Evolutionary conservation across 2,113 vertebrate species (phyloP).

Genomic region (Tamias sibiricus): DNA sequence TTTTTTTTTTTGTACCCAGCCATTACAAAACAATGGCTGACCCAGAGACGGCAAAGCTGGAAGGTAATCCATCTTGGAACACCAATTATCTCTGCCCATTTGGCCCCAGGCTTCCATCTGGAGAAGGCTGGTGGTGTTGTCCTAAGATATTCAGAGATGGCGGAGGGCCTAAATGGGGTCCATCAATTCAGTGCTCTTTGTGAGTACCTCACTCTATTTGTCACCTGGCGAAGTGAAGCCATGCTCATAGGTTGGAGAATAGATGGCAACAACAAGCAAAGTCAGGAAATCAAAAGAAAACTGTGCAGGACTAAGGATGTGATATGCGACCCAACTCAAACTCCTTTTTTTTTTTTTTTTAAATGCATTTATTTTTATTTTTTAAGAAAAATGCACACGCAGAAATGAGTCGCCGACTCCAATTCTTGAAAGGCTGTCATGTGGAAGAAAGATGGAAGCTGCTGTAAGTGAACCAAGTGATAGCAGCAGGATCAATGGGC

Average conservation of each 20-base stretch:
- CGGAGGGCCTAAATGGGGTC: rapidly evolving
- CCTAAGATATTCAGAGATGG: not conserved
- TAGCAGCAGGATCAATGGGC: not conserved
- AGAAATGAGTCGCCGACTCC: not conserved
- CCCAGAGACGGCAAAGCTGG: not conserved
- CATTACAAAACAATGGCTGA: not conserved
- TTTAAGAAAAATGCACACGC: no score
- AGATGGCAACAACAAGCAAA: not conserved
- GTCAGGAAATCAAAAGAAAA: not conserved
- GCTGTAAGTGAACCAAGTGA: not conserved
- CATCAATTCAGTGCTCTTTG: not conserved
- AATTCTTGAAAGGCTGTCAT: not conserved
- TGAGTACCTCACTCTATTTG: not conserved
- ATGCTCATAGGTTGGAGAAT: not conserved
- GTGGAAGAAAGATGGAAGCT: not conserved
- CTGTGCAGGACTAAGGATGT: not conserved
- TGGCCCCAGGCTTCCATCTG: not conserved
- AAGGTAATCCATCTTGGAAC: not conserved
- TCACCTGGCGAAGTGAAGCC: not conserved
- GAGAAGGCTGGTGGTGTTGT: not conserved
- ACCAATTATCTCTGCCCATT: not conserved
- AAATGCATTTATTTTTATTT: no score
- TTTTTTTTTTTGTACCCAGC: not conserved
- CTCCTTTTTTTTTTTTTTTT: no score
- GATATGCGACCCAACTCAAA: not conserved